A percentile compares a stretch with the other conserved stretches of the same genome.
Conservation (phyloP, 1,140 invertebrate genomes). For the Lasioglossum baleicum region DNA sequence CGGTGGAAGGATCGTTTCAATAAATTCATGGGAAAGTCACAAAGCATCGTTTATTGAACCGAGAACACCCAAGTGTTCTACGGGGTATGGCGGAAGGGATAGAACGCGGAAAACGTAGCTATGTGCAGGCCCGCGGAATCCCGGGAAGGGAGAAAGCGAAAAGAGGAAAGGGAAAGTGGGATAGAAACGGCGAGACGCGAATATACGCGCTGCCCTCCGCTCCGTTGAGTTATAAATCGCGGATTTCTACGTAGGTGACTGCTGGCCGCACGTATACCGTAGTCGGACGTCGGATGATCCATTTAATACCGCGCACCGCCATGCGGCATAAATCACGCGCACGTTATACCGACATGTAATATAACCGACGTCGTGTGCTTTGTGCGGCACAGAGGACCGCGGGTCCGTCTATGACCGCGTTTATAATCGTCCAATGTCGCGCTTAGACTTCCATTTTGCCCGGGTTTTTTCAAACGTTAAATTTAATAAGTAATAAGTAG, state of each 20-base stretch:
- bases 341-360: conserved; percentile 68
- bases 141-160: conserved; percentile 35
- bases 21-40: not conserved
- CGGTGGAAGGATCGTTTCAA: not conserved
- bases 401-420: conserved; percentile 24
- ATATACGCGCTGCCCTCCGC: conserved; percentile 59
- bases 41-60: too few relatives aligned
- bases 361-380: conserved; percentile 64
- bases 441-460: too few relatives aligned
- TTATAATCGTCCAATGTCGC: conserved; percentile 15
- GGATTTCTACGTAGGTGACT: conserved; percentile 65
- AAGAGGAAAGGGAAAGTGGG: conserved; percentile 37
- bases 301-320: conserved; percentile 65
- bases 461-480: not conserved
- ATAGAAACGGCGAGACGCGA: conserved; percentile 42
- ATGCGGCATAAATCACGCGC: conserved; percentile 65
- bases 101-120: not conserved
- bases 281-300: conserved; percentile 66
- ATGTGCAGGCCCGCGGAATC: conserved; percentile 24
- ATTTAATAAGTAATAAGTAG: too few relatives aligned
- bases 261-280: conserved; percentile 59
- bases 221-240: conserved; percentile 65
- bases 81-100: not conserved
- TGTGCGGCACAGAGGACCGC: conserved; percentile 25
- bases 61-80: not conserved